These are phyloP conservation scores for Ridgeia piscesae DNA, from an alignment of 1,140 invertebrate genomes.

Conservation along the genomic window DNA sequence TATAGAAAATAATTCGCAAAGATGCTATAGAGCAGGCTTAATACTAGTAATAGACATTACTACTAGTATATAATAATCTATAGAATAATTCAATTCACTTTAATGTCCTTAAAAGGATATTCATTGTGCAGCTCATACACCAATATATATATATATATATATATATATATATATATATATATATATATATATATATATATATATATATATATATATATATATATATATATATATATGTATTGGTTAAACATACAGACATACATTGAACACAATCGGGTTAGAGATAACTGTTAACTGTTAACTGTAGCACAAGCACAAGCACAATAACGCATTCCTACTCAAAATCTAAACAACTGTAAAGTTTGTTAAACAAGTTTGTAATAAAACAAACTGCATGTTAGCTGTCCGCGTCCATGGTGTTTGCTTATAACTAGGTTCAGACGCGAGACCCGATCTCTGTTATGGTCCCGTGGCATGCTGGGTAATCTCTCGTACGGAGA, in stretches of 20 bases:
- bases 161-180: no score
- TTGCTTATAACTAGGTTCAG: neutral
- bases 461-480: neutral
- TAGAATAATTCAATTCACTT: no score
- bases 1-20: no score
- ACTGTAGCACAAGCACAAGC: neutral
- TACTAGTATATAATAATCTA: no score
- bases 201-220: no score
- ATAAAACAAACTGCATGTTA: neutral
- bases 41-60: no score
- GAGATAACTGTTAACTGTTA: neutral
- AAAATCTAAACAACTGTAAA: neutral
- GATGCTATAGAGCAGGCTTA: no score
- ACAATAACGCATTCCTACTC: neutral
- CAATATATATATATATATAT: no score
- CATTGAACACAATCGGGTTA: neutral
- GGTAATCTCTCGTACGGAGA: neutral
- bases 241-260: neutral
- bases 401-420: neutral
- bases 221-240: no score
- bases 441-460: neutral
- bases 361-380: neutral
- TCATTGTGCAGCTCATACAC: no score
- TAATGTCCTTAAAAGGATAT: no score
- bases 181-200: no score